Evolutionary conservation across 2,888 invertebrate species (phyloP).

Genomic region (Allophyes oxyacanthae): DNA sequence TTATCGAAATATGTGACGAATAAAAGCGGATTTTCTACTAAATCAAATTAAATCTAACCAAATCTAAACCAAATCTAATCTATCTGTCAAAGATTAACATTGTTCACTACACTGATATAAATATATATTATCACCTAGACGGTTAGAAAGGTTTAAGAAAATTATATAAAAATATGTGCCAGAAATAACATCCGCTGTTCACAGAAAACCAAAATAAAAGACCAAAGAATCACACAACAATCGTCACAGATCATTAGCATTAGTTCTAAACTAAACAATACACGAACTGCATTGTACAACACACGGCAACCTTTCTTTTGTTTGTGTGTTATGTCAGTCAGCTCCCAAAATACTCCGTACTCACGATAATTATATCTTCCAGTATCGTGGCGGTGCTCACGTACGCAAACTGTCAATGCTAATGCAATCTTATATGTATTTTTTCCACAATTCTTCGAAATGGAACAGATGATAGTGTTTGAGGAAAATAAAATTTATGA

Average conservation of each 20-base stretch:
- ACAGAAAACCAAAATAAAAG: neutral
- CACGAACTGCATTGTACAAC: constrained; percentile 18
- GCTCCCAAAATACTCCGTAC: constrained; percentile 40
- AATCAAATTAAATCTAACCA: too few species aligned
- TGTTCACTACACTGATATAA: too few species aligned
- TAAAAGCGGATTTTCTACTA: too few species aligned
- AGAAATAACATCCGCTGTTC: too few species aligned
- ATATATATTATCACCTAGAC: too few species aligned
- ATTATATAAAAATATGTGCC: too few species aligned
- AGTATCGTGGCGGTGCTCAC: constrained; percentile 40
- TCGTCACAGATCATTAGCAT: too few species aligned
- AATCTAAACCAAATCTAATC: too few species aligned
- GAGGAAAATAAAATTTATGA: constrained; percentile 29
- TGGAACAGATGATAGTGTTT: constrained; percentile 13
- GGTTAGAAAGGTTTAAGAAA: too few species aligned
- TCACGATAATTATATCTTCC: constrained; percentile 40
- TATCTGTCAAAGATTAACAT: too few species aligned
- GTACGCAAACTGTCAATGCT: constrained; percentile 32
- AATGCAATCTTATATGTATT: constrained; percentile 12
- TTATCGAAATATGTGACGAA: too few species aligned
- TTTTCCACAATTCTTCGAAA: constrained; percentile 37
- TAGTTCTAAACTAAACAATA: constrained; percentile 17
- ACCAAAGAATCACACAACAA: neutral
- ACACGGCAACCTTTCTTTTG: constrained; percentile 33
- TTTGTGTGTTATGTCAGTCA: constrained; percentile 25